These are phyloP conservation scores for Coccyzus lansbergi DNA, from an alignment of 2,797 vertebrate species.

Conservation along the genomic window DNA sequence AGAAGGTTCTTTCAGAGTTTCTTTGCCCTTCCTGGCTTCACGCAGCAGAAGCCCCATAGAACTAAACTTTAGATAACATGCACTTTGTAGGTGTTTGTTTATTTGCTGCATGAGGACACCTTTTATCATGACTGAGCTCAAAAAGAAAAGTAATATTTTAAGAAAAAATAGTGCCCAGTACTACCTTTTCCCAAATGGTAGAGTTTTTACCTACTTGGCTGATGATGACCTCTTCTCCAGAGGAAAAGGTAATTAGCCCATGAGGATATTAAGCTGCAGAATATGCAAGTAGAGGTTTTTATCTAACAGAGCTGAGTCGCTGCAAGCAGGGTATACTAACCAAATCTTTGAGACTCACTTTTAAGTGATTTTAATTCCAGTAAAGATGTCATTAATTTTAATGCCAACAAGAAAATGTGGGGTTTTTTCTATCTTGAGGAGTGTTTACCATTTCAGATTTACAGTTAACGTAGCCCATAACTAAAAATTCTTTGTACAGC, in stretches of 20 bases:
- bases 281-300: background rate
- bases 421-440: background rate
- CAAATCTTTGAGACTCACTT: background rate
- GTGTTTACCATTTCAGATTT: background rate
- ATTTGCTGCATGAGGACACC: conserved; percentile 70
- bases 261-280: background rate
- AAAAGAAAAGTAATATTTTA: conserved; percentile 3
- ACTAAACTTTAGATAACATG: conserved; percentile 67
- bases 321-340: background rate
- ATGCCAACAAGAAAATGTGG: background rate
- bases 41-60: conserved; percentile 64
- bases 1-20: conserved; percentile 24
- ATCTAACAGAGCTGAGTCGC: background rate
- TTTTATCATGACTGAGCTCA: conserved; percentile 56
- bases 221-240: background rate
- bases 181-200: background rate
- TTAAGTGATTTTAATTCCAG: background rate
- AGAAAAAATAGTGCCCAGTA: background rate
- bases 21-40: conserved; percentile 50
- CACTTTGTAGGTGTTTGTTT: conserved; percentile 72
- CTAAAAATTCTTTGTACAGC: background rate
- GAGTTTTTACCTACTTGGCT: background rate
- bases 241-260: background rate
- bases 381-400: background rate
- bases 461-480: background rate